phyloP scores from a whole-genome alignment of 2,888 invertebrate species.

The Aproaerema taeniolella region DNA sequence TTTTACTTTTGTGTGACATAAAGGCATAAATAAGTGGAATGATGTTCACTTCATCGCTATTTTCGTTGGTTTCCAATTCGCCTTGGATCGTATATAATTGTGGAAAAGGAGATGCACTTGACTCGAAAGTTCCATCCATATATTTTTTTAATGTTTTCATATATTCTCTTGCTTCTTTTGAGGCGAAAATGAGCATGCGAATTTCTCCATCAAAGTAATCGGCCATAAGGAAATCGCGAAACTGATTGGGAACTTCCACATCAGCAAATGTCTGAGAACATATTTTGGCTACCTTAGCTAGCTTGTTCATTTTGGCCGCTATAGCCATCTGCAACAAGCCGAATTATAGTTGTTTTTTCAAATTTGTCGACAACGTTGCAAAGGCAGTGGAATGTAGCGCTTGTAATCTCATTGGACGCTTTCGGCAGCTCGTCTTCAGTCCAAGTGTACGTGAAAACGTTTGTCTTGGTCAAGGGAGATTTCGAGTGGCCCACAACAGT shows the following conservation, averaged over 20 bases:
- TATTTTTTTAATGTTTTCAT: neutral
- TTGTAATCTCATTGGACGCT: slow-evolving; percentile 22
- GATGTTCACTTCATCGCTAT: neutral
- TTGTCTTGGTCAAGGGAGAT: slow-evolving; percentile 21
- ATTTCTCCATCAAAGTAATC: neutral
- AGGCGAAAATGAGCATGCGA: neutral
- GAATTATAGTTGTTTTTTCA: slow-evolving; percentile 14
- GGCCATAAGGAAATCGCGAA: neutral
- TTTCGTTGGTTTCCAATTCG: neutral
- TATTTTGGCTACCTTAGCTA: neutral
- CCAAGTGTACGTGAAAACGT: slow-evolving; percentile 27
- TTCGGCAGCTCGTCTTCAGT: slow-evolving; percentile 22
- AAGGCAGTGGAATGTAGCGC: slow-evolving; percentile 18
- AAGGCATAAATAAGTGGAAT: neutral
- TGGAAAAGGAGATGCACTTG: neutral
- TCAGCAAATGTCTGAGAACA: neutral
- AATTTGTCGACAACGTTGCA: slow-evolving; percentile 15
- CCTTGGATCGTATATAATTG: neutral
- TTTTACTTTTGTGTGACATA: neutral
- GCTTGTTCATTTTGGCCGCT: slow-evolving; percentile 24
- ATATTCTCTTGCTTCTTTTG: neutral
- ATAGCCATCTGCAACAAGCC: slow-evolving; percentile 22
- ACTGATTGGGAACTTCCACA: neutral
- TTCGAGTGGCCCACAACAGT: slow-evolving; percentile 32
- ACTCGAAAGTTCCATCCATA: neutral